Percentiles rank a stretch among this genome's conserved stretches.
These are phyloP conservation scores for Congeria kusceri DNA, from an alignment of 2,888 invertebrate species.

Conservation along the genomic window DNA sequence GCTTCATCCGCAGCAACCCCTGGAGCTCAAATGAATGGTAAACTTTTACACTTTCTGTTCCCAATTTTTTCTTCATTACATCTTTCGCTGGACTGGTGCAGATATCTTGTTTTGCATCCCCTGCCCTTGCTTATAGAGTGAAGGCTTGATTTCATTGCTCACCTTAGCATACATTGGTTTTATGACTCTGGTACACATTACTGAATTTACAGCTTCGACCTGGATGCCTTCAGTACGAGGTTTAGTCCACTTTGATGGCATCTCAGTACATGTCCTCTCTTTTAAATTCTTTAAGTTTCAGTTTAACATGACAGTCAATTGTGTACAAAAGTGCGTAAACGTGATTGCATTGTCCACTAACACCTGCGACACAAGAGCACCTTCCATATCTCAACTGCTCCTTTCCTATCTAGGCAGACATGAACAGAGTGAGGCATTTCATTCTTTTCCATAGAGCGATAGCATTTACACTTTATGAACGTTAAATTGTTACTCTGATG, in stretches of 20 bases:
- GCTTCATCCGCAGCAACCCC: no score
- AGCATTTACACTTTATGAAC: conserved; percentile 4
- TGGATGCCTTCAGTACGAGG: conserved; percentile 4
- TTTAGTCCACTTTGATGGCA: background rate
- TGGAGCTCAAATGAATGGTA: no score
- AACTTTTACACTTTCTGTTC: no score
- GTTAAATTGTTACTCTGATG: background rate
- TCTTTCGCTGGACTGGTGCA: no score
- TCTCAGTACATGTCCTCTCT: conserved; percentile 15
- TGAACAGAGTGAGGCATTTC: background rate
- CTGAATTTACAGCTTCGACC: conserved; percentile 12
- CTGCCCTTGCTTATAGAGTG: no score
- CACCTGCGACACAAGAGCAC: conserved; percentile 19
- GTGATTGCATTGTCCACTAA: conserved; percentile 25
- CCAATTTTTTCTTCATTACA: no score
- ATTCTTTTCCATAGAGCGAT: conserved; percentile 16
- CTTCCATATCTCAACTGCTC: conserved; percentile 1
- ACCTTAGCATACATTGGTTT: background rate
- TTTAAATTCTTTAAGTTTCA: background rate
- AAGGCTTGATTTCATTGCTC: background rate
- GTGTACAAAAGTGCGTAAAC: conserved; percentile 14
- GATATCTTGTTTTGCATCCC: no score
- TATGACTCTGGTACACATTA: background rate
- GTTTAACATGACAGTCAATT: background rate
- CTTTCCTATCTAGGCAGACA: background rate